Conservation (phyloP, 2,888 invertebrate species). For the Therioaphis trifolii region DNA sequence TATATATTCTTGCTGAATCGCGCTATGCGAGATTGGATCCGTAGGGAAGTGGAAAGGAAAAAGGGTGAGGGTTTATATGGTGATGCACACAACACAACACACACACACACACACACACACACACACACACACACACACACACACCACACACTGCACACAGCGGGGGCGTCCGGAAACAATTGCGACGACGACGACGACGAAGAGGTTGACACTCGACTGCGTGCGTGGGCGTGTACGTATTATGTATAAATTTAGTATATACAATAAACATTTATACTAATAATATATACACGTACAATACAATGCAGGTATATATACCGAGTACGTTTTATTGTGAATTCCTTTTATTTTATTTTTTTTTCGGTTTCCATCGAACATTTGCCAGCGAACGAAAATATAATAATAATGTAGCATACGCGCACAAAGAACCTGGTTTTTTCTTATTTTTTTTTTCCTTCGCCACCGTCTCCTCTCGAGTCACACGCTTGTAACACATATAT, state of each 20-base stretch:
- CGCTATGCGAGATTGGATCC: no score
- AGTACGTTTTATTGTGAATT: no score
- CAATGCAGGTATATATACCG: no score
- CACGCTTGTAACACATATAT: not conserved
- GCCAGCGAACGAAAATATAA: not conserved
- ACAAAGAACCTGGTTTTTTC: not conserved
- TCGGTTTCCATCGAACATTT: not conserved
- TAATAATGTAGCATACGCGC: not conserved
- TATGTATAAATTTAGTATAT: not conserved
- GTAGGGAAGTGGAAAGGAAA: not conserved
- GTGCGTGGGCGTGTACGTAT: slow-evolving; percentile 18
- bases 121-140: no score
- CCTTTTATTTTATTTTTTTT: not conserved
- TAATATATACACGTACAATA: not conserved
- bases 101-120: no score
- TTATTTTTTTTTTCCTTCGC: not conserved
- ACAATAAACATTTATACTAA: no score
- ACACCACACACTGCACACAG: no score
- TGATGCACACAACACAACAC: not conserved
- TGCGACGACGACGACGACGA: not conserved
- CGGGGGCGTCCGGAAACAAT: slow-evolving; percentile 37
- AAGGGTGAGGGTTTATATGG: no score
- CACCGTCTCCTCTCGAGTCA: not conserved
- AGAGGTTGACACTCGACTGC: slow-evolving; percentile 13
- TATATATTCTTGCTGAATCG: no score